These are phyloP conservation scores for Sturnus vulgaris DNA, from an alignment of 2,113 vertebrate species.

Conservation along the genomic window DNA sequence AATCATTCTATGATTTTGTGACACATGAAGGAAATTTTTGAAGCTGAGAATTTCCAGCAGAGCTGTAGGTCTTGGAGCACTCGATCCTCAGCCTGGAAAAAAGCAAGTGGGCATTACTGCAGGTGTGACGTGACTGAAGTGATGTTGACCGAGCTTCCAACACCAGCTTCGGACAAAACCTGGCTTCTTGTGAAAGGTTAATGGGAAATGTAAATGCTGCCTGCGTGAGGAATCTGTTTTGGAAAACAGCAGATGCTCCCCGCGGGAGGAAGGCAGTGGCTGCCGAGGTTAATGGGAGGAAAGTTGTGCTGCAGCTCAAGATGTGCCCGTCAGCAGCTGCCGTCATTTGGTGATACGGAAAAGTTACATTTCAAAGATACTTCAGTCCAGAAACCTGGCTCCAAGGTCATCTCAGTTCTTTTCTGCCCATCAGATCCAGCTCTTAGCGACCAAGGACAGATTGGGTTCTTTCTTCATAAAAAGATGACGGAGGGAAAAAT, in stretches of 20 bases:
- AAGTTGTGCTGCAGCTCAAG: background rate
- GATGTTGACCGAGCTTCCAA: background rate
- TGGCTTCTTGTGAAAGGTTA: background rate
- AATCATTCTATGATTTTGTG: background rate
- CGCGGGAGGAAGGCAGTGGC: accelerated
- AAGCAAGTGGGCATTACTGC: accelerated
- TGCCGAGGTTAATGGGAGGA: background rate
- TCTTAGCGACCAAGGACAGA: background rate
- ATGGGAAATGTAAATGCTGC: background rate
- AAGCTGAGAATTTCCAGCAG: background rate
- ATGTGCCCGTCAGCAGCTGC: background rate
- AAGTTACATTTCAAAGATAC: background rate
- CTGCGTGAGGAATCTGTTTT: background rate
- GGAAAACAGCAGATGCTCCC: background rate
- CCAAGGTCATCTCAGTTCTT: background rate
- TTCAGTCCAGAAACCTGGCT: background rate
- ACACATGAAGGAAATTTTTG: background rate
- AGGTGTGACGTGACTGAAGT: background rate
- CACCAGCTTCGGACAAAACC: background rate
- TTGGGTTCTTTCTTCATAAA: background rate
- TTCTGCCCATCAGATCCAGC: background rate
- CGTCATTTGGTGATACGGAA: accelerated
- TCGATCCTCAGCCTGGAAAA: background rate
- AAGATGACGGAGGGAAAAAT: background rate
- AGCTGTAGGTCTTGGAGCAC: background rate